Evolutionary conservation across 2,113 vertebrate species (phyloP), one percentile per base, ranked within the genome.

Genomic region (Diglossa brunneiventris): DNA sequence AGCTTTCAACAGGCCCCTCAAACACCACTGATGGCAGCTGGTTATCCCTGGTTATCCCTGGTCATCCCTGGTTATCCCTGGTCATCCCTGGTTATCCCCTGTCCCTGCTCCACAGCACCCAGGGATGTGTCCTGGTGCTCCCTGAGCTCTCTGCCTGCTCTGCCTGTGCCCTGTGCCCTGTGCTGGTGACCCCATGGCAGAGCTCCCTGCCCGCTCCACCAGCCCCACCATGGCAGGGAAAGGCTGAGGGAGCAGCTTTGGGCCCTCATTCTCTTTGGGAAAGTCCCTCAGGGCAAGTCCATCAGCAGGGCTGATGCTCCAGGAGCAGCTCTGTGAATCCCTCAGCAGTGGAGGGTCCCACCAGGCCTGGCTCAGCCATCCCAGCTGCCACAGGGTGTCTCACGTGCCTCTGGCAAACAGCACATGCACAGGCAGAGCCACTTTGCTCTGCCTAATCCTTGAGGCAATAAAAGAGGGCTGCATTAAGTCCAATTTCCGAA

Each of bases 401-500:
- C 94, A 79, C 22, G 1, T 33, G 11, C 78, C 70, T 67, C 75
- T 47, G 5, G 77, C 62, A 44, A 70, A 59, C 42, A 4, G 47
- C 77, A 93, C 90, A 46, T 26, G 70, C 77, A 93, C 90, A 83
- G 2, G 87, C 94, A 91, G 67, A 86, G 83, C 83, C 90, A 96
- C 94, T 97, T 97, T 90, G 94, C 90, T 92, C 94, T 95, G 76
- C 89, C 41, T 87, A 72, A 76, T 96, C 92, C 92, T 61, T 50
- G 75, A 77, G 68, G 94, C 94, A 94, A 94, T 94, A 96, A 96
- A 97, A 96, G 78, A 28, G 63, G 74, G 74, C 90, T 84, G 96
- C 89, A 26, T 78, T 93, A 91, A 89, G 94, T 76, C 93, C 90
- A 49, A 95, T 97, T 96, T 96, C 94, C 87, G 66, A 97, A 94